Conservation (phyloP, 2,797 vertebrate species). For the Sciurus vulgaris region DNA sequence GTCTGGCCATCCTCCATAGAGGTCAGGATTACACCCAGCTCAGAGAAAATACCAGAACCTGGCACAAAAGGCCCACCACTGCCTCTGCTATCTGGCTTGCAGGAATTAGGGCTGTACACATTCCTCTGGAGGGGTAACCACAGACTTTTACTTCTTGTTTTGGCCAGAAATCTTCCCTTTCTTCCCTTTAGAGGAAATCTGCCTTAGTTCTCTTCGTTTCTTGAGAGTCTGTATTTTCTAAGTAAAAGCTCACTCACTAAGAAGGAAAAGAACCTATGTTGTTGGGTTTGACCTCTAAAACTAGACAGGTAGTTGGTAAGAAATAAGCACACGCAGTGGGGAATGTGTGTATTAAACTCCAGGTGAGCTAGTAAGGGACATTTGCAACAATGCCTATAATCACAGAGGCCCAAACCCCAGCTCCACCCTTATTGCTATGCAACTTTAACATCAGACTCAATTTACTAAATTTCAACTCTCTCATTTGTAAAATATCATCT, state of each 20-base stretch:
- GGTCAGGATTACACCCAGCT: fast-evolving
- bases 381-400: background rate
- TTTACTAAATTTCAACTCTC: background rate
- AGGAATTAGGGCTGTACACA: fast-evolving
- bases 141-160: background rate
- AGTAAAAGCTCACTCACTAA: background rate
- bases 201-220: background rate
- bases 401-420: background rate
- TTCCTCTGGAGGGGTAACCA: background rate
- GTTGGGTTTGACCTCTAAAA: background rate
- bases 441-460: background rate
- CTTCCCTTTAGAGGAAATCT: background rate
- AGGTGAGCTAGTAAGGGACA: background rate
- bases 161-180: background rate
- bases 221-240: background rate
- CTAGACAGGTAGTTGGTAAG: background rate
- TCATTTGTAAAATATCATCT: background rate
- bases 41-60: background rate
- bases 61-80: background rate
- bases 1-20: background rate
- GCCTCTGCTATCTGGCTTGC: background rate
- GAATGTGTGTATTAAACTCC: background rate
- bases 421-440: background rate
- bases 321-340: background rate
- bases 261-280: background rate